A percentile compares a stretch with the other conserved stretches of the same genome.
These are phyloP conservation scores for Brachypterus glaber DNA, from an alignment of 2,888 invertebrate species.

Conservation along the genomic window DNA sequence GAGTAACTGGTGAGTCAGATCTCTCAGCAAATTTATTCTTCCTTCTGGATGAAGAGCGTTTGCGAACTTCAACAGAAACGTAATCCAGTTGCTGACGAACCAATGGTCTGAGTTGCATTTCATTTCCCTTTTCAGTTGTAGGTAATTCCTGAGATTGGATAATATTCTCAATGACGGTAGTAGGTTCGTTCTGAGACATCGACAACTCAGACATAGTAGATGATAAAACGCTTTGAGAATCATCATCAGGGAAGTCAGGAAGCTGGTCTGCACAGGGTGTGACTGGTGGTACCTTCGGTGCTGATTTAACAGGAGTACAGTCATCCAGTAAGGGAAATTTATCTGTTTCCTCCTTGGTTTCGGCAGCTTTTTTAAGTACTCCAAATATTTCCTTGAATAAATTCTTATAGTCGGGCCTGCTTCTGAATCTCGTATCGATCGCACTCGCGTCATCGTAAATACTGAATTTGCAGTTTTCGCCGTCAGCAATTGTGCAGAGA, in stretches of 20 bases:
- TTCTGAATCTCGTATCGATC: constrained; percentile 71
- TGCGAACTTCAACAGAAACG: constrained; percentile 54
- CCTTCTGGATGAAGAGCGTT: constrained; percentile 58
- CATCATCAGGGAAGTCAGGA: constrained; percentile 51
- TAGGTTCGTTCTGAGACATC: constrained; percentile 58
- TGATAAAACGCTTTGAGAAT: constrained; percentile 65
- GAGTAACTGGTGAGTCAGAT: constrained; percentile 60
- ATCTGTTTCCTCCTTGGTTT: constrained; percentile 72
- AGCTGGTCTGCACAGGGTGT: constrained; percentile 58
- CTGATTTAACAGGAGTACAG: constrained; percentile 19
- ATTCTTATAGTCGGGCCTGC: constrained; percentile 71
- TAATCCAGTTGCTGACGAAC: constrained; percentile 69
- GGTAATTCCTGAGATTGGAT: constrained; percentile 36
- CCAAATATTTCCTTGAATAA: constrained; percentile 77
- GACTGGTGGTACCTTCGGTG: constrained; percentile 54
- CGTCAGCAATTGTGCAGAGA: constrained; percentile 75
- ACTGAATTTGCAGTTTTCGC: constrained; percentile 76
- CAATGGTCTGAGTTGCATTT: constrained; percentile 52
- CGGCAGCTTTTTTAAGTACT: constrained; percentile 73
- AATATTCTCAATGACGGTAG: constrained; percentile 49
- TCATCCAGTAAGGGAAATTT: constrained; percentile 64
- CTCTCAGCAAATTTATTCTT: constrained; percentile 53
- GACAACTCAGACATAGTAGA: constrained; percentile 67
- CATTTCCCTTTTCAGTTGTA: constrained; percentile 33
- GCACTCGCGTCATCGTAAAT: constrained; percentile 71